Evolutionary conservation across 1,140 invertebrate genomes (phyloP), one percentile per base, ranked within the genome.

Genomic region (Atta colombica): DNA sequence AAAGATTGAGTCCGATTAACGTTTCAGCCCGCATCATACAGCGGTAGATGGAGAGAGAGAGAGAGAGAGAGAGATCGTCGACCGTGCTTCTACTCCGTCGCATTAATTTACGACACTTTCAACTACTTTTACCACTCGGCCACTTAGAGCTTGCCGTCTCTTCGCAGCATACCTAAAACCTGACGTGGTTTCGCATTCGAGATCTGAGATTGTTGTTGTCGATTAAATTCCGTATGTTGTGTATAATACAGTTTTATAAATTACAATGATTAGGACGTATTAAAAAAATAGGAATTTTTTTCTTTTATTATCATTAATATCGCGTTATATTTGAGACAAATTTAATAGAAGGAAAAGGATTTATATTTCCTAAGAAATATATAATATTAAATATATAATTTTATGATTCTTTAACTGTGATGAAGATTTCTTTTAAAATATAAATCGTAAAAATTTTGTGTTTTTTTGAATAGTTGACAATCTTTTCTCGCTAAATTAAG

Each of bases 61-160:
- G 58, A 87, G 58, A 87, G 39, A 78, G 65, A 58, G 65, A 58
- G 55, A 87, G 58, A 78, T 72, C 45, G 55, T 53, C 58, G 69
- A 25, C 21, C 78, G 63, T 75, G 84, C 77, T 91, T 91, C 85
- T 77, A 66, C 68, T 39, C 51, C 69, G 31, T 63, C 71, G 80
- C 60, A 91, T 91, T 92, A 92, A 92, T 92, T 92, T 92, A 92
- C 86, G 89, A 87, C 89, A 86, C 66, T 74, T 87, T 89, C 82
- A 61, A 85, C 63, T 68, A 80, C 78, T 89, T 89, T 81, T 87
- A 74, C 75, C 80, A 82, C 49, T 87, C 89, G 77, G 18, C 39
- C 51, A 55, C 75, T 72, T 69, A 55, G 65, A 82, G 31, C 45
- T 51, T 45, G 21, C 25, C 53, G 87, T 63, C 65, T 66, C 28